Base-by-base conservation (phyloP, 2,888 invertebrate species). In the Cheilosia vulpina region DNA sequence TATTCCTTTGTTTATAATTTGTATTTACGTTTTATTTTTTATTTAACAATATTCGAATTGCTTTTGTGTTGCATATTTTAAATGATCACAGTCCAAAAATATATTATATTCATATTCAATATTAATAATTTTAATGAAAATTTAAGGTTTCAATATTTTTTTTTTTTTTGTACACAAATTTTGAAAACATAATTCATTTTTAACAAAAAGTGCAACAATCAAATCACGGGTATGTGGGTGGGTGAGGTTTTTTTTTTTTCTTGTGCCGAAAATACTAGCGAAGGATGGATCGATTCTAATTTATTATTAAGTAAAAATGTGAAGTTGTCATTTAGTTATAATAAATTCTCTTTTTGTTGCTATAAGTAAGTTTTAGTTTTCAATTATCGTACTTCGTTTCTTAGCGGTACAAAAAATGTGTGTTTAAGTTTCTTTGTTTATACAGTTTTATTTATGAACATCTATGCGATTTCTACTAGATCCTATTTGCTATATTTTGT, bases 41-140 rank as follows among this genome's bases (percentile, higher is more conserved):
- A 2, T 21, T 21, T 21, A 85, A 85, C 81, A 85, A 85, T 85
- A 81, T 81, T 81, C 76, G 81, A 87, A 87, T 87, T 87, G 87
- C 87, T 87, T 87, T 87, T 87, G 87, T 87, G 87, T 87, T 87
- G 87, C 87, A 85, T 85, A 85, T 85, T 87, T 87, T 75, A 87
- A 87, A 87, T 87, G 85, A 87, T 87, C 87, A 87, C 87, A 87
- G 87, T 87, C 76, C 87, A 85, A 87, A 87, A 87, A 85, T 85
- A 85, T 85, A 76, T 80, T 43, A 68, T 85, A 71, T 68, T 27
- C 27, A 57, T 58, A 50, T 76, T 66, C 2, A 52, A 65, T 71
- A 71, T 72, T 63, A 68, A 43, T 78, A 58, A 52, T 13, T 4
- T 68, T 68, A 43, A 43, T 78, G 57, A 58, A 55, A 45, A 31